Percentiles rank a stretch among this genome's conserved stretches.
Evolutionary conservation across 1,140 invertebrate species (phyloP).

Genomic region (Nautilus pompilius): DNA sequence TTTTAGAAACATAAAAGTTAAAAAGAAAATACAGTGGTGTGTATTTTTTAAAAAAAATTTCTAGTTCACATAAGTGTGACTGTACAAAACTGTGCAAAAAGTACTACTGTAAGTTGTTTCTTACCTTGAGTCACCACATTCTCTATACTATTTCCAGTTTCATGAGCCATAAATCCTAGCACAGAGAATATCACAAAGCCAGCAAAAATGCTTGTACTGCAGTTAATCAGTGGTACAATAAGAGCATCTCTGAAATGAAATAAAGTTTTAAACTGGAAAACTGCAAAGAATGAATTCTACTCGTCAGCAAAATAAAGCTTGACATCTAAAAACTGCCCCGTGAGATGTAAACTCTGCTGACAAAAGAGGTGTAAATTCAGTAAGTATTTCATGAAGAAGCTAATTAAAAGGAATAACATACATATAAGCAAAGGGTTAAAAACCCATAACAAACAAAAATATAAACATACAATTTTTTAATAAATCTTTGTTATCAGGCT

Average conservation of each 20-base stretch:
- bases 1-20: too few relatives aligned
- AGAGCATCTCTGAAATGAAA: conserved; percentile 71
- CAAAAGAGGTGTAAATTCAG: too few relatives aligned
- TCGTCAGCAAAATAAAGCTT: neutral
- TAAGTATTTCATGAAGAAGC: too few relatives aligned
- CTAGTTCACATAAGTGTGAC: neutral
- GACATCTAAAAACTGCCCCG: too few relatives aligned
- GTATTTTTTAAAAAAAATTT: neutral
- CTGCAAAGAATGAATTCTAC: neutral
- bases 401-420: too few relatives aligned
- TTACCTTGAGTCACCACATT: conserved; percentile 48
- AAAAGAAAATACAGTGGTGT: neutral
- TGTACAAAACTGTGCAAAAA: neutral
- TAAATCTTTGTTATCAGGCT: too few relatives aligned
- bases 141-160: conserved; percentile 40
- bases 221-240: conserved; percentile 91
- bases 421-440: too few relatives aligned
- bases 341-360: too few relatives aligned
- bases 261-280: conserved; percentile 4
- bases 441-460: too few relatives aligned
- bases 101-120: neutral
- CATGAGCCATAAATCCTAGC: conserved; percentile 68
- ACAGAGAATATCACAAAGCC: conserved; percentile 97
- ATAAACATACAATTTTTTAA: too few relatives aligned
- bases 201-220: conserved; percentile 95